A percentile compares a stretch with the other conserved stretches of the same genome.
Conservation (phyloP, 2,797 vertebrate species). For the Carcharodon carcharias region DNA sequence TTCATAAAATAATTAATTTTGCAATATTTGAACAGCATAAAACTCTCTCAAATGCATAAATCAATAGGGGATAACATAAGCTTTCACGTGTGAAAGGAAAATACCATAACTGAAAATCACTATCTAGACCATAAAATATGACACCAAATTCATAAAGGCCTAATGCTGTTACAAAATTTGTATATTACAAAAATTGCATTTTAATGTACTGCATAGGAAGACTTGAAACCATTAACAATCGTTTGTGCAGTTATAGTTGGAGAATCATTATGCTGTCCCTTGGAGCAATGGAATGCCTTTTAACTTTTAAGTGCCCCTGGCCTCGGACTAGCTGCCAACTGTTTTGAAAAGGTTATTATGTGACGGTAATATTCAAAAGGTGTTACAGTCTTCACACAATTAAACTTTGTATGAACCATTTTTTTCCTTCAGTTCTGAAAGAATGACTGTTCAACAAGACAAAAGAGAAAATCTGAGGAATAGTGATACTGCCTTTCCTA, state of each 20-base stretch:
- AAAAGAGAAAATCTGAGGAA: not conserved
- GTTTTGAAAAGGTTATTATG: not conserved
- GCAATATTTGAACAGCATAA: not conserved
- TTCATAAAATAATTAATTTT: not conserved
- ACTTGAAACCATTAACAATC: not conserved
- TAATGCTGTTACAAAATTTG: not conserved
- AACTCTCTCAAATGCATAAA: not conserved
- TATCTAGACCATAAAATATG: not conserved
- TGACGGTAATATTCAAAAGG: not conserved
- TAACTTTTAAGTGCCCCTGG: not conserved
- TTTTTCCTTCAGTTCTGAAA: not conserved
- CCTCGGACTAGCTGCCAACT: not conserved
- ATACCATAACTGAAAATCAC: not conserved
- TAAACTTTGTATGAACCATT: conserved; percentile 9
- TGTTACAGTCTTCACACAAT: not conserved
- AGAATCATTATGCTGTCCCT: not conserved
- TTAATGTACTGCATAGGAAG: not conserved
- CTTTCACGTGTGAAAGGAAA: not conserved
- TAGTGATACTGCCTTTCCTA: not conserved
- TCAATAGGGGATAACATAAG: not conserved
- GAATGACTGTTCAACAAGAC: not conserved
- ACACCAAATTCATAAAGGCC: not conserved
- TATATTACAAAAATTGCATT: not conserved
- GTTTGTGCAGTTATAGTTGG: too few relatives aligned
- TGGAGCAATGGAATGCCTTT: not conserved